Conservation (phyloP, 1,140 invertebrate genomes). For the Neuroterus valhalla region DNA sequence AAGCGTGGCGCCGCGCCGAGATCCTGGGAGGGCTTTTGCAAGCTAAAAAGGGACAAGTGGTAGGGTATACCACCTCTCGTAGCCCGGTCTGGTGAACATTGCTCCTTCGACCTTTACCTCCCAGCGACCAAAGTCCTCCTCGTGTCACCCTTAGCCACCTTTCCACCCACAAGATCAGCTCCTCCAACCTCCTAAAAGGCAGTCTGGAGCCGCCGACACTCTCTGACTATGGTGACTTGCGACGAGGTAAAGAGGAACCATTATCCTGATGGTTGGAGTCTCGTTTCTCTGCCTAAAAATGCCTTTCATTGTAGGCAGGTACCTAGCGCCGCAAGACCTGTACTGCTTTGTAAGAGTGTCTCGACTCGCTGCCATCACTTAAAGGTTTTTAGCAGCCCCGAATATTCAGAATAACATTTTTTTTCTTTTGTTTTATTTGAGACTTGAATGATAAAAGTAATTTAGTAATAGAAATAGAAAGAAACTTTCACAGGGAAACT, state of each 20-base stretch:
- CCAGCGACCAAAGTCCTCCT: constrained; percentile 13
- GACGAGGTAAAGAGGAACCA: constrained; percentile 14
- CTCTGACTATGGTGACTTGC: not conserved
- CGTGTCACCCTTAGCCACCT: constrained; percentile 14
- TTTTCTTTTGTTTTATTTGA: not conserved
- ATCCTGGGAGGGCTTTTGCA: constrained; percentile 13
- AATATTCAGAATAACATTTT: constrained; percentile 1
- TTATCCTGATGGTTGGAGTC: constrained; percentile 22
- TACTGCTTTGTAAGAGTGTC: not conserved
- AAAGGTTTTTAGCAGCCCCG: constrained; percentile 6
- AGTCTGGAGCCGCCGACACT: not conserved
- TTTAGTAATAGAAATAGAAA: no score
- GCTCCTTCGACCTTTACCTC: constrained; percentile 21
- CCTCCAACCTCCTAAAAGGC: not conserved
- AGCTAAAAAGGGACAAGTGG: constrained; percentile 24
- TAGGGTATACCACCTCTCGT: constrained; percentile 27
- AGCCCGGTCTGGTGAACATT: constrained; percentile 28
- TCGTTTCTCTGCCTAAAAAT: constrained; percentile 28
- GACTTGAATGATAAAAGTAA: not conserved
- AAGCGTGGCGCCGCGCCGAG: constrained; percentile 10
- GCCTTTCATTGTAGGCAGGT: constrained; percentile 16
- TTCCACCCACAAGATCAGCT: constrained; percentile 21
- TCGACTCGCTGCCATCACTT: not conserved
- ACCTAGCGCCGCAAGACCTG: not conserved
- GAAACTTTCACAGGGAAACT: no score